These are phyloP conservation scores for Ptilonorhynchus violaceus DNA, from an alignment of 2,113 vertebrate species.

Conservation along the genomic window DNA sequence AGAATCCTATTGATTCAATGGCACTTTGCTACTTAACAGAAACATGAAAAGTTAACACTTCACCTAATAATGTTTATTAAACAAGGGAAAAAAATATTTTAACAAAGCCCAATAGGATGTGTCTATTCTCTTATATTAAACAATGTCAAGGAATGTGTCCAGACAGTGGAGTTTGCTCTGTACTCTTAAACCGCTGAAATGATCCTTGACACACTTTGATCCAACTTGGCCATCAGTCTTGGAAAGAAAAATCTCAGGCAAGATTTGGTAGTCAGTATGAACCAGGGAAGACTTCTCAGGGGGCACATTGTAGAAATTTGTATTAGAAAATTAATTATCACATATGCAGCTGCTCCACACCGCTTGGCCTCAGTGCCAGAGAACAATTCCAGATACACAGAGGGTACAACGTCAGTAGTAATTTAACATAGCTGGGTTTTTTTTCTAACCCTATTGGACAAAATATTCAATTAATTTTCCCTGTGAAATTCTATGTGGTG, in stretches of 20 bases:
- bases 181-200: not conserved
- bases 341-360: accelerated
- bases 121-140: not conserved
- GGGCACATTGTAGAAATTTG: not conserved
- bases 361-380: not conserved
- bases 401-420: not conserved
- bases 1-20: not conserved
- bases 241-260: not conserved
- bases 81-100: not conserved
- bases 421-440: not conserved
- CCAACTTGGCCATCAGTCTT: not conserved
- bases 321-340: not conserved
- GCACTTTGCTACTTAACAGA: not conserved
- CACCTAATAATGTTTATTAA: not conserved
- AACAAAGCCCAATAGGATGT: not conserved
- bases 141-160: not conserved
- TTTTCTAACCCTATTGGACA: not conserved
- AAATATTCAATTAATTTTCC: not conserved
- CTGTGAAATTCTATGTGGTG: not conserved
- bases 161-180: not conserved
- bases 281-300: not conserved
- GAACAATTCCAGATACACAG: not conserved
- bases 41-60: not conserved
- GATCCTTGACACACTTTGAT: not conserved
- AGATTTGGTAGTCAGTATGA: not conserved